Conservation (phyloP, 2,113 vertebrate species). For the Cyphomyrus plagiostoma region DNA sequence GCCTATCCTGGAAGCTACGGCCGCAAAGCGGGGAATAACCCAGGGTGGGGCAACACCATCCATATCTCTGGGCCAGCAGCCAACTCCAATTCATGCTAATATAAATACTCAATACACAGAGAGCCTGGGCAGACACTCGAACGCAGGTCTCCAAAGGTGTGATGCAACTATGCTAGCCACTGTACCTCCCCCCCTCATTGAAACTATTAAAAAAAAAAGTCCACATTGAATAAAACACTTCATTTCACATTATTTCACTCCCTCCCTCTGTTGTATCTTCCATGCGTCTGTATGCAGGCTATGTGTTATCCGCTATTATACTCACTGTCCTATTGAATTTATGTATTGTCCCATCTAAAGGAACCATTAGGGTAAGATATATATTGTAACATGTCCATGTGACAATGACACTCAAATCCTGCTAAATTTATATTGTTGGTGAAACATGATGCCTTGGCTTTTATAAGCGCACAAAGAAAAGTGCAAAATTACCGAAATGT, state of each 20-base stretch:
- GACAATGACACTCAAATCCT: not conserved
- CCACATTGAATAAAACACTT: not conserved
- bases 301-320: not conserved
- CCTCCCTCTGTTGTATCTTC: not conserved
- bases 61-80: not conserved
- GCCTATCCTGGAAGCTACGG: too few relatives aligned
- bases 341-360: not conserved
- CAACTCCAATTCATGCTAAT: not conserved
- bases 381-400: not conserved
- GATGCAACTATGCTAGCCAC: too few relatives aligned
- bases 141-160: not conserved
- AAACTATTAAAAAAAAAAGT: not conserved
- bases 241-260: too few relatives aligned
- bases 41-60: too few relatives aligned
- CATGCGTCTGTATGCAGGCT: not conserved
- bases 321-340: not conserved
- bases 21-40: too few relatives aligned
- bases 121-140: not conserved
- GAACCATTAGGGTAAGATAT: not conserved
- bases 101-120: not conserved
- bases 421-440: not conserved
- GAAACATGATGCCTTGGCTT: not conserved
- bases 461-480: not conserved
- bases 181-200: not conserved
- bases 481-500: not conserved